phyloP scores from a whole-genome alignment of 2,888 invertebrate species.

The Gortyna flavago region DNA sequence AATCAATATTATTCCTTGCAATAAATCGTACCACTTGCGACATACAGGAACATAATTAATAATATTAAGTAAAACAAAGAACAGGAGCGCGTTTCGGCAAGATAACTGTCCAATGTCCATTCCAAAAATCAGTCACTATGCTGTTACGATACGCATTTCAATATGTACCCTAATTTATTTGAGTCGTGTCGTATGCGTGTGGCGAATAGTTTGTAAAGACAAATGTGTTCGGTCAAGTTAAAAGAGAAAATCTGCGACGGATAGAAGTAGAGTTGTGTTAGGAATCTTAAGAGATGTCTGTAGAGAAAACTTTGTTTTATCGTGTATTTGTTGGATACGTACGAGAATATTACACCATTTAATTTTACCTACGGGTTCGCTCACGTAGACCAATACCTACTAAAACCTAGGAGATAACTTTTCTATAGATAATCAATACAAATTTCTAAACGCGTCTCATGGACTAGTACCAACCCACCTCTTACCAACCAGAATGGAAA shows the following conservation, averaged over 20 bases:
- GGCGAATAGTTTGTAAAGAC: conserved; percentile 27
- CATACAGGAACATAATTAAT: conserved; percentile 56
- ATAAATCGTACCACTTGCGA: conserved; percentile 54
- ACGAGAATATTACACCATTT: neutral
- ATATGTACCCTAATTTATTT: conserved; percentile 58
- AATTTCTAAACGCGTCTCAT: too few relatives aligned
- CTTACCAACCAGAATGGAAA: too few relatives aligned
- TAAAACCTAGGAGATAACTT: neutral
- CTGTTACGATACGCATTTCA: conserved; percentile 62
- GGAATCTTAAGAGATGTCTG: conserved; percentile 49
- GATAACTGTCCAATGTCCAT: conserved; percentile 76
- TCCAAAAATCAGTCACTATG: conserved; percentile 66
- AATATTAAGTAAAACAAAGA: conserved; percentile 62
- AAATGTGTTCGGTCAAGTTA: conserved; percentile 33
- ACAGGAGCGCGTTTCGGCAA: conserved; percentile 59
- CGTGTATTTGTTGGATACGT: neutral
- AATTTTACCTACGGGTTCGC: neutral
- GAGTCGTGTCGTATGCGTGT: conserved; percentile 31
- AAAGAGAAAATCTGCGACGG: conserved; percentile 57
- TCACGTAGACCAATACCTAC: neutral
- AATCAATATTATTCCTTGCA: conserved; percentile 48
- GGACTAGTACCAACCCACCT: too few relatives aligned
- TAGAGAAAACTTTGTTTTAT: conserved; percentile 28
- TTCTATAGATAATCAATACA: neutral
- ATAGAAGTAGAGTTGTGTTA: conserved; percentile 26